Conservation (phyloP, 2,113 vertebrate species). For the Benitochromis conjunctus region DNA sequence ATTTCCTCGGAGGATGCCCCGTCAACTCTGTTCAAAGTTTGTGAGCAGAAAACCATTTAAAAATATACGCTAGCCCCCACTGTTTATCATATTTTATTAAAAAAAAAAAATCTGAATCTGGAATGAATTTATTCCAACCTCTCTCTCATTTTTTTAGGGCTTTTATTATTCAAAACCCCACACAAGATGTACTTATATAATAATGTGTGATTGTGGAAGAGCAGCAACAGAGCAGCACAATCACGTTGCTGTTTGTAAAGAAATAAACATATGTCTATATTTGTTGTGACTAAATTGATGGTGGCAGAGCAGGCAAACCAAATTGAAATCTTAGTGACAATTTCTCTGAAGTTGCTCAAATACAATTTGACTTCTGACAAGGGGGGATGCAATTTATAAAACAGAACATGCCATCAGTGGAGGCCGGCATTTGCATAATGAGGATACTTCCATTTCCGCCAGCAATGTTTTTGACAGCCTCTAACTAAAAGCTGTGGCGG, state of each 20-base stretch:
- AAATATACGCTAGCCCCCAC: slow-evolving; percentile 85
- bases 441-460: slow-evolving; percentile 87
- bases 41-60: slow-evolving; percentile 81
- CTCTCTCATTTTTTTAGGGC: slow-evolving; percentile 40
- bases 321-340: slow-evolving; percentile 92
- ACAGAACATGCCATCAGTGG: slow-evolving; percentile 90
- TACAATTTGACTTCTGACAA: slow-evolving; percentile 97
- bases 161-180: slow-evolving; percentile 59
- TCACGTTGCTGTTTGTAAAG: slow-evolving; percentile 77
- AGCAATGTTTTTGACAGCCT: slow-evolving; percentile 86
- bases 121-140: slow-evolving; percentile 83
- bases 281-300: slow-evolving; percentile 84
- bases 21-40: slow-evolving; percentile 70
- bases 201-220: slow-evolving; percentile 74
- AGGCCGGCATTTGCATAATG: slow-evolving; percentile 90
- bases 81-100: slow-evolving; percentile 93
- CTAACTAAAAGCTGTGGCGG: slow-evolving; percentile 76
- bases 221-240: slow-evolving; percentile 74
- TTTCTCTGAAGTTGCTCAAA: slow-evolving; percentile 92
- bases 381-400: slow-evolving; percentile 89
- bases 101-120: slow-evolving; percentile 71
- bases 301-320: slow-evolving; percentile 78
- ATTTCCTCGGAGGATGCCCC: slow-evolving; percentile 84
- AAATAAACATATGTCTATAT: slow-evolving; percentile 83
- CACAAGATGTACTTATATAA: slow-evolving; percentile 64